A percentile compares a stretch with the other conserved stretches of the same genome.
These are phyloP conservation scores for Idaea aversata DNA, from an alignment of 2,888 invertebrate species.

Conservation along the genomic window DNA sequence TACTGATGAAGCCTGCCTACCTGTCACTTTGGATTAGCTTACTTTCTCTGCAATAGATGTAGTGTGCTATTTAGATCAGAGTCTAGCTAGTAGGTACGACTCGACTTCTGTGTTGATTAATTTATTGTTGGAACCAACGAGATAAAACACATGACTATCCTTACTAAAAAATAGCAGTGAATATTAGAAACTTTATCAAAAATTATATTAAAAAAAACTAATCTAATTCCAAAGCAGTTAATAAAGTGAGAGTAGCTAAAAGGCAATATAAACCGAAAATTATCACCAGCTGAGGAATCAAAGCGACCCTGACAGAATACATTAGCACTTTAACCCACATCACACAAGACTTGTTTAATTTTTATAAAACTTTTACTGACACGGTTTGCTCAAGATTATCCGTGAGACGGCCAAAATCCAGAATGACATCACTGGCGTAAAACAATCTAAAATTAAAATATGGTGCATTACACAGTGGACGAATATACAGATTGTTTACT, in stretches of 20 bases:
- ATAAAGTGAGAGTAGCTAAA: not conserved
- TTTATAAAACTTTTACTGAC: slow-evolving; percentile 24
- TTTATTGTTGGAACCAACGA: not conserved
- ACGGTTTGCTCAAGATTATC: slow-evolving; percentile 15
- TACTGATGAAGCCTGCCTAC: not conserved
- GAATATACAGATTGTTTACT: slow-evolving; percentile 24
- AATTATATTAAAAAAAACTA: not conserved
- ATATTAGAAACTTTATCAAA: not conserved
- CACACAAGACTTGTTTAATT: slow-evolving; percentile 18
- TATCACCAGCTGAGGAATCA: not conserved
- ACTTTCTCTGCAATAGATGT: not conserved
- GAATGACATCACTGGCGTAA: slow-evolving; percentile 45
- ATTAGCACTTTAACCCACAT: slow-evolving; percentile 34
- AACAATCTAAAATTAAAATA: slow-evolving; percentile 40
- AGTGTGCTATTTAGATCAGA: not conserved
- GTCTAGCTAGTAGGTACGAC: not conserved
- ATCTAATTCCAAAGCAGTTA: not conserved
- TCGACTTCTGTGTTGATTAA: not conserved
- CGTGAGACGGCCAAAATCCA: slow-evolving; percentile 22
- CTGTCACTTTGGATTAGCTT: not conserved
- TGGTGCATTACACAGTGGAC: slow-evolving; percentile 29
- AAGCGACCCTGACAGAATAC: slow-evolving; percentile 6
- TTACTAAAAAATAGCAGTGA: not conserved
- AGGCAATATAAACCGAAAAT: not conserved
- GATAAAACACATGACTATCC: not conserved